phyloP scores from a whole-genome alignment of 2,113 vertebrate species.

The Oncorhynchus mykiss region DNA sequence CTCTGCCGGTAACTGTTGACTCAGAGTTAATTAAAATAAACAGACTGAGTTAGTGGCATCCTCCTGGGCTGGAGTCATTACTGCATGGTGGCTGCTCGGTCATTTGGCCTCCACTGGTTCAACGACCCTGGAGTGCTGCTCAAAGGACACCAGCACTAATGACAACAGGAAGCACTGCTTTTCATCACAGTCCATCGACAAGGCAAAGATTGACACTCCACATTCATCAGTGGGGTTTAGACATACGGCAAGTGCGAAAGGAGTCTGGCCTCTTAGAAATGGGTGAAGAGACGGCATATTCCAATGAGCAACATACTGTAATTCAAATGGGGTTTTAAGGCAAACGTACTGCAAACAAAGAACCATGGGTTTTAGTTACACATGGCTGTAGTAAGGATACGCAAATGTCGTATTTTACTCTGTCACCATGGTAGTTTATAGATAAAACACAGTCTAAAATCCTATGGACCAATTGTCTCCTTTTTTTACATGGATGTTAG shows the following conservation, averaged over 20 bases:
- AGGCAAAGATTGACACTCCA: constrained; percentile 30
- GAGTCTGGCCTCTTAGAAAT: too few species aligned
- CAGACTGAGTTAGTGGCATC: constrained; percentile 49
- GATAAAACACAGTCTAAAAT: too few species aligned
- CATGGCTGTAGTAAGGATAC: too few species aligned
- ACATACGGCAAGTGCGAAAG: too few species aligned
- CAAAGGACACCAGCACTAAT: constrained; percentile 48
- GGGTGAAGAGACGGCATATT: not conserved
- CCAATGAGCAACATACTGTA: too few species aligned
- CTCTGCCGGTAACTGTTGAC: constrained; percentile 61
- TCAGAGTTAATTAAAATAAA: constrained; percentile 65
- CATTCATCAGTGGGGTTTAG: constrained; percentile 17
- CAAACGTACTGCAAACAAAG: too few species aligned
- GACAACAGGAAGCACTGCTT: constrained; percentile 52
- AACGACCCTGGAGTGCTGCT: constrained; percentile 40
- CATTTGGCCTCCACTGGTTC: constrained; percentile 54
- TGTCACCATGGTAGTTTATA: too few species aligned
- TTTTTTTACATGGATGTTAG: too few species aligned
- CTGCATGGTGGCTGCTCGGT: constrained; percentile 34
- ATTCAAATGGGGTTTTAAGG: too few species aligned
- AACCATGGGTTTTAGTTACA: too few species aligned
- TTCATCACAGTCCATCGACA: constrained; percentile 34
- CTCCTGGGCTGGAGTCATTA: constrained; percentile 46
- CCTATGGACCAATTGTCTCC: too few species aligned
- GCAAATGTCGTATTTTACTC: too few species aligned